Base-by-base conservation (phyloP, 2,113 vertebrate species). In the Merops nubicus region DNA sequence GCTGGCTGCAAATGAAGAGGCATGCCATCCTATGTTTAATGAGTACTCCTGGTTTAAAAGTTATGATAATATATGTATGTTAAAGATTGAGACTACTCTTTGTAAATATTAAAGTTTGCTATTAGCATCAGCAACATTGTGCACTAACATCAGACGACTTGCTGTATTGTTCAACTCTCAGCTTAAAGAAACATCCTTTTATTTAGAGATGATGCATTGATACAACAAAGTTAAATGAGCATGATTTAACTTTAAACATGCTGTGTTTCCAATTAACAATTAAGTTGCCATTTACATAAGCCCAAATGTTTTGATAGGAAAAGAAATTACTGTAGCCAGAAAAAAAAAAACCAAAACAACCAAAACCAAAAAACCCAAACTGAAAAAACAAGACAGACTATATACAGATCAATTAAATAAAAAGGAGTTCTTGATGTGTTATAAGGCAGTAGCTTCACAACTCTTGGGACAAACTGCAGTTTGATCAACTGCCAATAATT, bases 401-500 rank as follows among this genome's bases (percentile, higher is more conserved):
- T 69, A 45, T 63, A 75, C 48, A 92, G 68, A 72, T 91, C 88
- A 64, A 34, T 73, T 91, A 65, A 91, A 43, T 83, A 77, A 95
- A 56, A 63, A 91, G 29, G 62, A 75, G 40, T 69, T 89, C 76
- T 85, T 89, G 56, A 77, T 51, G 43, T 85, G 53, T 85, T 94
- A 25, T 74, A 92, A 91, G 48, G 74, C 78, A 69, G 97, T 94
- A 73, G 83, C 86, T 96, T 79, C 94, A 76, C 91, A 88, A 5
- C 89, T 97, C 76, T 62, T 82, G 76, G 88, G 93, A 96, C 63
- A 96, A 97, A 97, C 73, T 88, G 85, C 88, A 31, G 9, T 90
- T 96, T 96, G 93, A 95, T 96, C 31, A 3, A 83, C 81, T 96
- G 96, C 95, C 95, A 96, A 4, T 43, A 81, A 92, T 15, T 91